Conservation (phyloP, 2,888 invertebrate species). For the Epirrhoe tristata region DNA sequence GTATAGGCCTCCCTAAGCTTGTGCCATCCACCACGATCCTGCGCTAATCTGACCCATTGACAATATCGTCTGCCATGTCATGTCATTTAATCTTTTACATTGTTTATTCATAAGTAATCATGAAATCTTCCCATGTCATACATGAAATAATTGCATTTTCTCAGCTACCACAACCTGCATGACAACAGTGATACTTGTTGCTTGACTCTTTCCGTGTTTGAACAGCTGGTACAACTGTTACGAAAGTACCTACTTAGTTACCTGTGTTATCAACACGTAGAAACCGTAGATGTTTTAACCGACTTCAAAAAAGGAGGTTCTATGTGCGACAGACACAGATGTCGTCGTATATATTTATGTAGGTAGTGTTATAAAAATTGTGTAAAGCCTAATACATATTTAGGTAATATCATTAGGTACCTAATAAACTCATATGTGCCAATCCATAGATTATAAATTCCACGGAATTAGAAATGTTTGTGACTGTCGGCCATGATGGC, state of each 20-base stretch:
- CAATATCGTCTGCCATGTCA: too few relatives aligned
- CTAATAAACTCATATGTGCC: too few relatives aligned
- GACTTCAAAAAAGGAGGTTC: too few relatives aligned
- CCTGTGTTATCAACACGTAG: neutral
- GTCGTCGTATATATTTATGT: too few relatives aligned
- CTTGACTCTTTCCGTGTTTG: neutral
- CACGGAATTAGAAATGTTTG: neutral
- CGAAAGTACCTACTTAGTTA: neutral
- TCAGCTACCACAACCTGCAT: neutral
- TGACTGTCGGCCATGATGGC: neutral
- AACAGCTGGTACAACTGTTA: neutral
- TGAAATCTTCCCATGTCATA: neutral
- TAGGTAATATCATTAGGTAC: too few relatives aligned
- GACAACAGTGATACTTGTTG: neutral
- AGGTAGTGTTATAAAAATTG: too few relatives aligned
- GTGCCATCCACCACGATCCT: too few relatives aligned
- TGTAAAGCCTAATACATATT: too few relatives aligned
- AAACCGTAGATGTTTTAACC: neutral
- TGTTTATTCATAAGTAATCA: neutral
- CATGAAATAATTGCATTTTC: neutral
- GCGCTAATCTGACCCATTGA: too few relatives aligned
- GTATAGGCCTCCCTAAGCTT: too few relatives aligned
- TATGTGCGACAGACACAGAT: too few relatives aligned
- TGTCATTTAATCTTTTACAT: too few relatives aligned
- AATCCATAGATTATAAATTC: neutral